Percentiles rank a stretch among this genome's conserved stretches.
These are phyloP conservation scores for Chelon labrosus DNA, from an alignment of 2,797 vertebrate genomes.

Conservation along the genomic window DNA sequence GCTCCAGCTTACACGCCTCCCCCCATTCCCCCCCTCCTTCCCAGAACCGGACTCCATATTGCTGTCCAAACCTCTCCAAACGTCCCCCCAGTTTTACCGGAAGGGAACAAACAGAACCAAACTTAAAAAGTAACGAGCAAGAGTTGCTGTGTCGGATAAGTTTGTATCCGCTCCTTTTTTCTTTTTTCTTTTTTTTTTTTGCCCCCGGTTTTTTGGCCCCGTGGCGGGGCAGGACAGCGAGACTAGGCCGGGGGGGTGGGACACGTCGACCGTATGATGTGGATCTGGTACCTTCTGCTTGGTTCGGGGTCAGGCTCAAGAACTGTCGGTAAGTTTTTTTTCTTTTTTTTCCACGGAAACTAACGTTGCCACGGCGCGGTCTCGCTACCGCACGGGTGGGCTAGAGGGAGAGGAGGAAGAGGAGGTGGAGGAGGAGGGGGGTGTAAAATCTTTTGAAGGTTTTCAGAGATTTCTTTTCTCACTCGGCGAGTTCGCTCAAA, in stretches of 20 bases:
- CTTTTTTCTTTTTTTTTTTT: conserved; percentile 30
- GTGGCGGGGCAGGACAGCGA: conserved; percentile 71
- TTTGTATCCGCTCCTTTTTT: conserved; percentile 40
- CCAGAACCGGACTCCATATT: conserved; percentile 51
- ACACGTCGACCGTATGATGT: conserved; percentile 80
- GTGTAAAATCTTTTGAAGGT: conserved; percentile 1
- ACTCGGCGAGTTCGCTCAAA: conserved; percentile 7
- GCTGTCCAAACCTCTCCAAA: conserved; percentile 43
- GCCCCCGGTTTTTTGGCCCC: conserved; percentile 71
- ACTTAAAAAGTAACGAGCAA: conserved; percentile 12
- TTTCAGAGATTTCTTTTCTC: background rate
- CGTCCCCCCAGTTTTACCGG: conserved; percentile 34
- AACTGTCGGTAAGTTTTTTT: conserved; percentile 83
- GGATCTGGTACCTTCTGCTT: conserved; percentile 88
- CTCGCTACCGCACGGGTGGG: conserved; percentile 33
- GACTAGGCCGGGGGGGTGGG: conserved; percentile 60
- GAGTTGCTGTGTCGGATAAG: conserved; percentile 52
- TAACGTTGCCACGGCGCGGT: conserved; percentile 54
- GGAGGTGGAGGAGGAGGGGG: background rate
- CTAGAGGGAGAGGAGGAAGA: background rate
- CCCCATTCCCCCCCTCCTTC: conserved; percentile 16
- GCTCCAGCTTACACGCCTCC: conserved; percentile 28
- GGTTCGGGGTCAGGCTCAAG: conserved; percentile 85
- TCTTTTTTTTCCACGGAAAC: conserved; percentile 44
- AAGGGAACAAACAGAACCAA: conserved; percentile 5